Percentiles rank a stretch among this genome's conserved stretches.
phyloP scores from a whole-genome alignment of 2,113 vertebrate species.

The Nerophis lumbriciformis region DNA sequence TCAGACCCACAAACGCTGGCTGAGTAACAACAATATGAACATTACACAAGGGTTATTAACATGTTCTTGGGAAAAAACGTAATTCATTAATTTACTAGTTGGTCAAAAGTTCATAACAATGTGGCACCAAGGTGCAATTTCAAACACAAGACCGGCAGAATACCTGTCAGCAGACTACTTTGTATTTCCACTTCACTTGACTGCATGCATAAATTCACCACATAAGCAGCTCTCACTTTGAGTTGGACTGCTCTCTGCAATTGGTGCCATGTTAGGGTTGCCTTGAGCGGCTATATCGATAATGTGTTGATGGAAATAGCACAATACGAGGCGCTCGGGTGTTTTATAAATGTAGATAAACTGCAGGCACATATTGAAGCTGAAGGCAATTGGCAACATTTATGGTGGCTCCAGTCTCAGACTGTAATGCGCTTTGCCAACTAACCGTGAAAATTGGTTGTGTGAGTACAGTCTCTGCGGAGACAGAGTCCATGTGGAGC shows the following conservation, averaged over 20 bases:
- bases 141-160: neutral
- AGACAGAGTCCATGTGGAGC: neutral
- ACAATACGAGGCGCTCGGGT: conserved; percentile 10
- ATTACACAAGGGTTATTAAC: no score
- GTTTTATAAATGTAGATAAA: conserved; percentile 12
- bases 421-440: conserved; percentile 1
- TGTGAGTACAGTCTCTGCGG: neutral
- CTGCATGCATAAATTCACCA: conserved; percentile 20
- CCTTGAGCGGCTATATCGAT: conserved; percentile 14
- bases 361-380: neutral
- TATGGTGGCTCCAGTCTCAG: neutral
- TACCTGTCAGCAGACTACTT: conserved; percentile 1
- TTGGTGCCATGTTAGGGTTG: conserved; percentile 20
- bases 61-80: neutral
- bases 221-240: conserved; percentile 1
- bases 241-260: conserved; percentile 20
- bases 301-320: conserved; percentile 21
- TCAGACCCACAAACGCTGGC: no score
- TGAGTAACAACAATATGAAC: no score
- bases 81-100: neutral
- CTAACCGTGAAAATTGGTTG: neutral
- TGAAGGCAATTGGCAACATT: neutral
- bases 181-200: conserved; percentile 5
- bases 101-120: neutral
- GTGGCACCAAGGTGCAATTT: neutral